These are phyloP conservation scores for Gobio occitaniae DNA, from an alignment of 2,797 vertebrate species.

Conservation along the genomic window DNA sequence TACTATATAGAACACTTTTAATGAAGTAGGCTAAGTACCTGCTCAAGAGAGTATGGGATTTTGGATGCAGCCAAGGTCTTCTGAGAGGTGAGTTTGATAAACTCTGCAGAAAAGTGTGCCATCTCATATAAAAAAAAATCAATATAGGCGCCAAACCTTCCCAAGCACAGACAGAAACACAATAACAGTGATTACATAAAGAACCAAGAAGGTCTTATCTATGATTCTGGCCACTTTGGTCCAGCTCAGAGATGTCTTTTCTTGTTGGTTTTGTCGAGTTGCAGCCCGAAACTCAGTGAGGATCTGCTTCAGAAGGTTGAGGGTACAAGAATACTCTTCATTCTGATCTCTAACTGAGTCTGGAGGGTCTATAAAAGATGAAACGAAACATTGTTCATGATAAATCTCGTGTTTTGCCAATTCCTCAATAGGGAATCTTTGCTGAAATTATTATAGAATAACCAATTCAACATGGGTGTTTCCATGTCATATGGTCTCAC, in stretches of 20 bases:
- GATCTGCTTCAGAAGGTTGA: background rate
- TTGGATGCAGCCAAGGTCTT: too few species aligned
- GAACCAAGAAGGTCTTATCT: constrained; percentile 67
- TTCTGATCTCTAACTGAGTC: background rate
- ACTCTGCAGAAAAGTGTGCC: background rate
- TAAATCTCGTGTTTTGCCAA: too few species aligned
- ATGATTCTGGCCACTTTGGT: constrained; percentile 60
- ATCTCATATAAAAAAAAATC: background rate
- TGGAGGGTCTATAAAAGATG: background rate
- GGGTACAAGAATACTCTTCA: background rate
- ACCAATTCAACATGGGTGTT: too few species aligned
- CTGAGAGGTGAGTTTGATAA: background rate
- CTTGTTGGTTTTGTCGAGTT: background rate
- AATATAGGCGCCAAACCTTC: background rate
- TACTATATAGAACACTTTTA: too few species aligned
- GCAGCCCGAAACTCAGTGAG: background rate
- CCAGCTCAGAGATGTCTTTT: constrained; percentile 44
- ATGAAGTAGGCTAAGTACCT: too few species aligned
- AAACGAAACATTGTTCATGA: too few species aligned
- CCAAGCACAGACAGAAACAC: constrained; percentile 63
- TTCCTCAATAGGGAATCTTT: too few species aligned
- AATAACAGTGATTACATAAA: constrained; percentile 62
- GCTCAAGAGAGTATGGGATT: too few species aligned
- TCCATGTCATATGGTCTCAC: too few species aligned
- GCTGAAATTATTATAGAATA: too few species aligned